Percentiles rank a stretch among this genome's conserved stretches.
Evolutionary conservation across 2,888 invertebrate species (phyloP).

Genomic region (Thyatira batis): DNA sequence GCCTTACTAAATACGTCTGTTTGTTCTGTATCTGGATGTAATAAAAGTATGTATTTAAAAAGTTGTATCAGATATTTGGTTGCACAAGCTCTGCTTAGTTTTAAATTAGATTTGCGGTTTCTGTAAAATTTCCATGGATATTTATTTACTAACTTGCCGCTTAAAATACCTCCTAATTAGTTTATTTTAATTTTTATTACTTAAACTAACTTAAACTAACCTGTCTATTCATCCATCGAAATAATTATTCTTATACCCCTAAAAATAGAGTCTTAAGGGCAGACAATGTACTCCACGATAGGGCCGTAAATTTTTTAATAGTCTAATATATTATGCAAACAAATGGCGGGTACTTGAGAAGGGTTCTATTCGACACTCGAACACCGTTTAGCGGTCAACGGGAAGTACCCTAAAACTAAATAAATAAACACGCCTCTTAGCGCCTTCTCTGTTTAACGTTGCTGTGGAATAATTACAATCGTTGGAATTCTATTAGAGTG

Average conservation of each 20-base stretch:
- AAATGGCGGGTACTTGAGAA: conserved; percentile 23
- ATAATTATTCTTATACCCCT: not conserved
- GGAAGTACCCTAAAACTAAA: conserved; percentile 10
- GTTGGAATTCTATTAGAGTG: not conserved
- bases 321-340: not conserved
- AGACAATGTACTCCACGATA: conserved; percentile 14
- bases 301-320: not conserved
- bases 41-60: too few species aligned
- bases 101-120: too few species aligned
- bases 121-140: too few species aligned
- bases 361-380: conserved; percentile 33
- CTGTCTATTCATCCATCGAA: too few species aligned
- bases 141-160: too few species aligned
- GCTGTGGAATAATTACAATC: conserved; percentile 5
- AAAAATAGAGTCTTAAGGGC: conserved; percentile 6
- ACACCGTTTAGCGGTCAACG: conserved; percentile 36
- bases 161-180: too few species aligned
- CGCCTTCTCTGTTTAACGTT: conserved; percentile 7
- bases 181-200: too few species aligned
- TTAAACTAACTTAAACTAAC: too few species aligned
- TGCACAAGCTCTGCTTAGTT: too few species aligned
- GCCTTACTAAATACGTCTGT: too few species aligned
- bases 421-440: conserved; percentile 19
- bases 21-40: too few species aligned
- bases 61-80: too few species aligned